Base-by-base conservation (phyloP, 1,140 invertebrate species). In the Notospermus geniculatus region DNA sequence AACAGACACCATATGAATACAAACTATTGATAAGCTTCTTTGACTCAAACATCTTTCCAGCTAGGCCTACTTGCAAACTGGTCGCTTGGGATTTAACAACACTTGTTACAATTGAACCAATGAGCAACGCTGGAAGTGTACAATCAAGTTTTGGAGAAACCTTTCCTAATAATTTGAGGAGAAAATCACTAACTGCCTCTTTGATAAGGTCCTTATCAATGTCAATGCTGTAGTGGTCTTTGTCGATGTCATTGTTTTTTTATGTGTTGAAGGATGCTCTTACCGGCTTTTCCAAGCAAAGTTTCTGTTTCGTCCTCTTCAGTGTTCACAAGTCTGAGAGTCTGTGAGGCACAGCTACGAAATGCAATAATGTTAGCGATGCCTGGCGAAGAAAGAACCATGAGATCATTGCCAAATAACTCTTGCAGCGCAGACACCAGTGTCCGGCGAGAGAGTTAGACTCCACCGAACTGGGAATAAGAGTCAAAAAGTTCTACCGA, bases 61-160 rank as follows among this genome's bases (percentile, higher is more conserved):
- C 25, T n/a, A 50, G 5, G n/a, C 9, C 46, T 50, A 50, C n/a
- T n/a, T 50, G 46, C 25, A 23, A 27, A 27, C 25, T 50, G n/a
- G 46, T 50, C 4, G 46, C 5, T 4, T 27, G 19, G n/a, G 5
- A 7, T 36, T 36, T 50, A 7, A 50, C n/a, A 50, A 27, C 46
- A 50, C 46, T 50, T 50, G 46, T 50, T 4, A 50, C n/a, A 9
- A 50, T 50, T 23, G n/a, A 27, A 50, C 46, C 46, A 7, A 50
- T 50, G 19, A 50, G n/a, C 25, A 50, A 23, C 9, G 46, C 46
- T 7, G 46, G 46, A 5, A 50, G 25, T 5, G 46, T 50, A 23
- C n/a, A 7, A 50, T 50, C 46, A 19, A 50, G 25, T n/a, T 50
- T 50, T 19, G 46, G 46, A n/a, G 46, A 50, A 4, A 50, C 25